Evolutionary conservation across 2,888 invertebrate genomes (phyloP).

Genomic region (Eupelmus urozonus): DNA sequence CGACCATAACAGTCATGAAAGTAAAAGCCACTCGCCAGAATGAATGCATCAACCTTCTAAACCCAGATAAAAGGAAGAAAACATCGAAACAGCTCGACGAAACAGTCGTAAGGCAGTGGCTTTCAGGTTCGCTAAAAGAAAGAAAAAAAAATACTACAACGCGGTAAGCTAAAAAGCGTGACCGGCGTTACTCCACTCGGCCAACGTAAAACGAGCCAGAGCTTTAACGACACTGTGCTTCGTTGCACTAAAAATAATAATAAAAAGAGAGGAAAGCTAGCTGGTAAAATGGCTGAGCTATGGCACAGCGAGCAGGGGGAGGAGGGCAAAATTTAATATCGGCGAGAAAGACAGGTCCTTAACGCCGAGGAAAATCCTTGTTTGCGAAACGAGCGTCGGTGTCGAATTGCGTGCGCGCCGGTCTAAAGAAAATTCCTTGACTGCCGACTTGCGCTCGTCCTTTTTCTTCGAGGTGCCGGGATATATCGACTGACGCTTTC

Average conservation of each 20-base stretch:
- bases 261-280: slow-evolving; percentile 2
- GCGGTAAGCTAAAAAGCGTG: too few species aligned
- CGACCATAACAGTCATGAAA: too few species aligned
- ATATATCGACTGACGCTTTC: too few species aligned
- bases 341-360: slow-evolving; percentile 25
- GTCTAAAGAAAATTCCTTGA: not conserved
- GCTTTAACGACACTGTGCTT: slow-evolving; percentile 29
- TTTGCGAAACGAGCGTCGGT: slow-evolving; percentile 22
- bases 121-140: not conserved
- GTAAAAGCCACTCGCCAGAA: too few species aligned
- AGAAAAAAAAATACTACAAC: not conserved
- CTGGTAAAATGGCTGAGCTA: too few species aligned
- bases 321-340: slow-evolving; percentile 50
- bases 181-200: too few species aligned
- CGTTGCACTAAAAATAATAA: not conserved
- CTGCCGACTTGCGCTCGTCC: too few species aligned
- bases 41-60: too few species aligned
- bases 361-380: slow-evolving; percentile 16
- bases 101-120: not conserved
- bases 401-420: slow-evolving; percentile 2
- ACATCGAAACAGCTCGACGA: too few species aligned
- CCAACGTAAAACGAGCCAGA: slow-evolving; percentile 38
- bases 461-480: too few species aligned
- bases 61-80: too few species aligned
- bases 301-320: not conserved